Evolutionary conservation across 2,888 invertebrate species (phyloP).

Genomic region (Operophtera brumata): DNA sequence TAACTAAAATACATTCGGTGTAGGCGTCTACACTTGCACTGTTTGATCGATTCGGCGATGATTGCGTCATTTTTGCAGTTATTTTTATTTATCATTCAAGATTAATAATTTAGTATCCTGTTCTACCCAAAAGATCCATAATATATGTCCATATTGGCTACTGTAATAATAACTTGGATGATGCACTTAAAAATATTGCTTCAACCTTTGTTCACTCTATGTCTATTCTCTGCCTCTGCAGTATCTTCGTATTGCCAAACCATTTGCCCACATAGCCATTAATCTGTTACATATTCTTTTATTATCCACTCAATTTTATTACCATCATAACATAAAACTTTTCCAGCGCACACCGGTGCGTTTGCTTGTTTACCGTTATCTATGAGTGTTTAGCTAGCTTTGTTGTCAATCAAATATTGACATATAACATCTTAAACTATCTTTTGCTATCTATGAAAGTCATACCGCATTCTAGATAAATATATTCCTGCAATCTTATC

Average conservation of each 20-base stretch:
- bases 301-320: slow-evolving; percentile 32
- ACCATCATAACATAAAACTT: slow-evolving; percentile 28
- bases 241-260: slow-evolving; percentile 20
- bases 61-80: slow-evolving; percentile 17
- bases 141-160: no score
- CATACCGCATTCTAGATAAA: slow-evolving; percentile 4
- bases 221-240: slow-evolving; percentile 7
- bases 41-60: slow-evolving; percentile 11
- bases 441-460: slow-evolving; percentile 18
- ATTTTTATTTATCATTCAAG: not conserved
- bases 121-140: no score
- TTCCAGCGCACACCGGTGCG: slow-evolving; percentile 14
- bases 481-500: not conserved
- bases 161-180: no score
- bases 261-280: slow-evolving; percentile 20
- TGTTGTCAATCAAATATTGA: slow-evolving; percentile 32
- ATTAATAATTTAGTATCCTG: no score
- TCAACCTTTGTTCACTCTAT: slow-evolving; percentile 2
- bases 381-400: slow-evolving; percentile 20
- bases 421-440: slow-evolving; percentile 18
- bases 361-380: slow-evolving; percentile 24
- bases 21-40: slow-evolving; percentile 22
- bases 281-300: slow-evolving; percentile 30
- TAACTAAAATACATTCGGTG: slow-evolving; percentile 18
- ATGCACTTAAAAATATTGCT: no score